A percentile compares a stretch with the other conserved stretches of the same genome.
These are phyloP conservation scores for Phylloscopus whistleri DNA, from an alignment of 2,113 vertebrate species.

Conservation along the genomic window DNA sequence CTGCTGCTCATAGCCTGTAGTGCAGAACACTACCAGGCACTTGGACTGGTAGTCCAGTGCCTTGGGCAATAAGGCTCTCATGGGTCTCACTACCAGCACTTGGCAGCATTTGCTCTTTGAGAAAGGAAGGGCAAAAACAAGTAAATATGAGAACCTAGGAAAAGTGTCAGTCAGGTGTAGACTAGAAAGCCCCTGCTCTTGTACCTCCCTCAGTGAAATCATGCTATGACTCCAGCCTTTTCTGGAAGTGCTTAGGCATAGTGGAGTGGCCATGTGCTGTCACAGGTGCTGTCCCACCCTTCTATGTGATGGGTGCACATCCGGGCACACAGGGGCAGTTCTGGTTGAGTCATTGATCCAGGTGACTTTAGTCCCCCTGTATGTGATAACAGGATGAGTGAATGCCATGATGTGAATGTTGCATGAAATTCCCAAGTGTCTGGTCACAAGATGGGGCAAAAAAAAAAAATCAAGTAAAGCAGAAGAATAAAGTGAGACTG, in stretches of 20 bases:
- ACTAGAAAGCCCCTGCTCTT: not conserved
- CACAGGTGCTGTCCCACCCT: not conserved
- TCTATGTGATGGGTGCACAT: not conserved
- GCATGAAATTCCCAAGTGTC: not conserved
- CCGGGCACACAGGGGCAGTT: not conserved
- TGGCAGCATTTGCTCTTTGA: not conserved
- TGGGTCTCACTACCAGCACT: not conserved
- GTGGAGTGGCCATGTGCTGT: accelerated
- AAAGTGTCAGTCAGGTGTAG: not conserved
- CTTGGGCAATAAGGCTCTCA: not conserved
- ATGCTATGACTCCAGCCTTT: not conserved
- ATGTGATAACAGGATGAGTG: not conserved
- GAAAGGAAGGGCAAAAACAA: not conserved
- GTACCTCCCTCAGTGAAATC: not conserved
- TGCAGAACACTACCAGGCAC: not conserved
- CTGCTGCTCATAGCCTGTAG: accelerated
- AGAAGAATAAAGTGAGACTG: not conserved
- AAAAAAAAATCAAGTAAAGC: not conserved
- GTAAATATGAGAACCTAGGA: not conserved
- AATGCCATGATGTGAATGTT: accelerated
- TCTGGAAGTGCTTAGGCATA: not conserved
- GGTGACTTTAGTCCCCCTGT: not conserved
- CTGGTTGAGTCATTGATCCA: not conserved
- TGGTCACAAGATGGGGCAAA: not conserved
- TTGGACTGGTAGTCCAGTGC: not conserved